Evolutionary conservation across 1,140 invertebrate species (phyloP), one percentile per base, ranked within the genome.

Genomic region (Cydia splendana): DNA sequence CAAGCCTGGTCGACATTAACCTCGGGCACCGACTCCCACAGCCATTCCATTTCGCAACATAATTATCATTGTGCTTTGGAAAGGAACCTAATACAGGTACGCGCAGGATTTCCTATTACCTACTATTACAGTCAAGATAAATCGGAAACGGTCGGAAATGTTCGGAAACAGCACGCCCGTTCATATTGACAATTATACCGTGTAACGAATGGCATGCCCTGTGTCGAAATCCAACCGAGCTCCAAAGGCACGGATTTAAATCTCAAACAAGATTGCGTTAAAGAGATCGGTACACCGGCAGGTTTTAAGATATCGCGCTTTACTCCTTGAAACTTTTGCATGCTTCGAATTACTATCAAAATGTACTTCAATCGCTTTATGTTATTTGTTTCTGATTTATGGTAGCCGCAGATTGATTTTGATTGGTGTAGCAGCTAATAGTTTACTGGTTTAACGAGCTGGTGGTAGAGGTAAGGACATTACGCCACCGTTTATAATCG

Each of bases 21-120:
- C 87, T 89, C 83, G 84, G 45, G 80, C 71, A 65, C 74, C 76
- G 74, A 87, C 84, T 88, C 87, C 87, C 83, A 88, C 84, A 87
- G 78, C 78, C 74, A 48, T 77, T 53, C 20, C 62, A 76, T 90
- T 88, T 88, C 83, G 84, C 84, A 87, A 87, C 77, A 76, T 73
- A 80, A 89, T 88, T 87, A 88, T 84, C 82, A 84, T 85, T 81
- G 84, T 82, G 76, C 78, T 87, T 84, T 87, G 84, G 84, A 86
- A 88, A 81, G 81, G 83, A 76, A 79, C 80, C 76, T 77, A 78
- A 79, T 78, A 77, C 74, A 18, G 51, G 30, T 38, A 38, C 77
- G 77, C 80, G 65, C 80, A 84, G 78, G 82, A 84, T 86, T 85
- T 87, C 87, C 84, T 85, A 86, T 85, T 85, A 84, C 71, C 71